Percentiles rank a stretch among this genome's conserved stretches.
Evolutionary conservation across 2,113 vertebrate species (phyloP).

Genomic region (Motacilla alba): DNA sequence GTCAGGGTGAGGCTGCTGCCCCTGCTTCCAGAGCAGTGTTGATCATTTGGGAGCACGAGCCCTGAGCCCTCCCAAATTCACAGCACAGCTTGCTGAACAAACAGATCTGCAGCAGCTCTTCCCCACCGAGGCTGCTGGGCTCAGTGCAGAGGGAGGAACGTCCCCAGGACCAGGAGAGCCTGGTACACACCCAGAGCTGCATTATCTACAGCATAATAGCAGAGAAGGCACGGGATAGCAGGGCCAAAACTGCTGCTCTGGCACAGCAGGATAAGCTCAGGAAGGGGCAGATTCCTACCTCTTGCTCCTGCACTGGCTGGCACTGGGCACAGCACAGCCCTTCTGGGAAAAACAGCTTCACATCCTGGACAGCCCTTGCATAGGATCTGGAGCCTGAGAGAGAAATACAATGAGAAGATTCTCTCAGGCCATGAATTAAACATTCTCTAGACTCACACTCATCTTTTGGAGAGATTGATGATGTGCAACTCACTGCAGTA

Average conservation of each 20-base stretch:
- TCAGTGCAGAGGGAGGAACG: not conserved
- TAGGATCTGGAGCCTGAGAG: constrained; percentile 70
- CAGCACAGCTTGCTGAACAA: not conserved
- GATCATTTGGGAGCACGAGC: not conserved
- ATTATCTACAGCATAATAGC: not conserved
- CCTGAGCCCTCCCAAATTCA: not conserved
- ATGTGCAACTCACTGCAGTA: constrained; percentile 52
- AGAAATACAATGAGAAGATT: constrained; percentile 25
- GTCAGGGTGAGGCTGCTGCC: not conserved
- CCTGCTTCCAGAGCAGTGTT: not conserved
- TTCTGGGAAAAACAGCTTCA: constrained; percentile 73
- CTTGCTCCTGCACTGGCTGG: constrained; percentile 46
- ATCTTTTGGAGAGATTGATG: constrained; percentile 56
- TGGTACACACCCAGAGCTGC: not conserved
- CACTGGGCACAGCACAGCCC: constrained; percentile 63
- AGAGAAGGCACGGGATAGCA: not conserved
- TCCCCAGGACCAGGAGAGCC: not conserved
- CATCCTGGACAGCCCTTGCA: constrained; percentile 59
- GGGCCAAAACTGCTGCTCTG: not conserved
- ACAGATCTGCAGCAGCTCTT: not conserved
- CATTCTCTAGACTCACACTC: constrained; percentile 52
- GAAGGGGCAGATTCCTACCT: constrained; percentile 54
- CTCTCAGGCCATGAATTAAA: constrained; percentile 65
- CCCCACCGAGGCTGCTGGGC: not conserved
- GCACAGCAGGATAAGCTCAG: not conserved